Percentiles rank a stretch among this genome's conserved stretches.
phyloP scores from a whole-genome alignment of 2,113 vertebrate genomes.

The Anseranas semipalmata region DNA sequence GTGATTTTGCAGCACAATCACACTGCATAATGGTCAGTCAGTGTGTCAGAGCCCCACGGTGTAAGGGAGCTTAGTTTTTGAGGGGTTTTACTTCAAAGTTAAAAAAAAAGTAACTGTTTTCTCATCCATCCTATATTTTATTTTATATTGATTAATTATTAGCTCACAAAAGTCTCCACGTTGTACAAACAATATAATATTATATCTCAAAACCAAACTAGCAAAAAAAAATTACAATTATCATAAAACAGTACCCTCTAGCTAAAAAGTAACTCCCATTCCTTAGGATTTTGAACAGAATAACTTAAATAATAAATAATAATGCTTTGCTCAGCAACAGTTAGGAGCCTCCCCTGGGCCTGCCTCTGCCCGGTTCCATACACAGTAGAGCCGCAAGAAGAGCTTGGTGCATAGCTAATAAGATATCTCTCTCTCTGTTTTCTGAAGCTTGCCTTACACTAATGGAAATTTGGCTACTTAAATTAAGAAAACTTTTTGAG shows the following conservation, averaged over 20 bases:
- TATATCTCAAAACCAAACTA: background rate
- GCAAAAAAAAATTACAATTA: background rate
- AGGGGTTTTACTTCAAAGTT: background rate
- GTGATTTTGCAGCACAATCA: background rate
- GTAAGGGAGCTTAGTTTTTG: background rate
- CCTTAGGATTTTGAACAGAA: background rate
- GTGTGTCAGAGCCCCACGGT: background rate
- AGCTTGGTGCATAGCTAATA: background rate
- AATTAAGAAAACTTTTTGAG: background rate
- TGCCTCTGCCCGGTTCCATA: background rate
- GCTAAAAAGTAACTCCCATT: background rate
- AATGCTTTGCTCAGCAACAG: background rate
- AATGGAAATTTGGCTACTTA: background rate
- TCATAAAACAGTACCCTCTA: background rate
- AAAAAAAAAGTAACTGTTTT: background rate
- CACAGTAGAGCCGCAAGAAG: background rate
- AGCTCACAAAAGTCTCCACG: background rate
- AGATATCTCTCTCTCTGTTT: background rate
- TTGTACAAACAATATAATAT: background rate
- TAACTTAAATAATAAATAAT: no score
- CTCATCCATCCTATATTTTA: background rate
- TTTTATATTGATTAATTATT: background rate
- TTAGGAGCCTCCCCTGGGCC: background rate
- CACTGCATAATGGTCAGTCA: background rate
- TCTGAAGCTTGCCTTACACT: background rate